phyloP scores from a whole-genome alignment of 1,140 invertebrate genomes.

The Zaprionus gabonicus region DNA sequence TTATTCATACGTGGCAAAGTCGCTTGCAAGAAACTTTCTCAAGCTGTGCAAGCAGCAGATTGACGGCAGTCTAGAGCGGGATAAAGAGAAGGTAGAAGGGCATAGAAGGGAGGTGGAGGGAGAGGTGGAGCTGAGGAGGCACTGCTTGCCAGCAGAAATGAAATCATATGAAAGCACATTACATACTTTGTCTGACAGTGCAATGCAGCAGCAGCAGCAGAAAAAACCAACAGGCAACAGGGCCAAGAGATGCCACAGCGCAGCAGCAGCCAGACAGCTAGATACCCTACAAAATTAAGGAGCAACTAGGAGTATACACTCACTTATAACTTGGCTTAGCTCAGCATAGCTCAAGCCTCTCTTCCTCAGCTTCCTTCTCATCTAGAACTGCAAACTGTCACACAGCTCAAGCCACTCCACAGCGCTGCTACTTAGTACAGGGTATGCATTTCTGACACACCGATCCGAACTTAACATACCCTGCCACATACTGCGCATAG shows the following conservation, averaged over 20 bases:
- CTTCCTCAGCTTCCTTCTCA: too few species aligned
- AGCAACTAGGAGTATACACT: too few species aligned
- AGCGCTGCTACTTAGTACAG: neutral
- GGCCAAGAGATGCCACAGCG: neutral
- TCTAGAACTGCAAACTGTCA: neutral
- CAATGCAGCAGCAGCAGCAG: conserved; percentile 38
- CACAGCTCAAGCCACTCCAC: neutral
- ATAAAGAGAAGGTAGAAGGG: neutral
- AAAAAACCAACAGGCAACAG: conserved; percentile 26
- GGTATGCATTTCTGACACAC: conserved; percentile 1
- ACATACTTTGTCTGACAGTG: conserved; percentile 63
- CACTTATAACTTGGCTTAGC: too few species aligned
- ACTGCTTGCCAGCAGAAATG: conserved; percentile 25
- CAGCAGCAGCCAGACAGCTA: neutral
- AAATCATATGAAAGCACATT: conserved; percentile 72
- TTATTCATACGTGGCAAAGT: conserved; percentile 51
- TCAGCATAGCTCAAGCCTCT: too few species aligned
- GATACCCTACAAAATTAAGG: neutral
- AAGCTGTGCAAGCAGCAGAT: conserved; percentile 18
- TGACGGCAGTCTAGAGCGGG: neutral
- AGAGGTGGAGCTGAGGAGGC: neutral
- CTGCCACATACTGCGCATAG: conserved; percentile 18
- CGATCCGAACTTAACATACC: conserved; percentile 37
- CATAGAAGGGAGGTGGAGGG: neutral
- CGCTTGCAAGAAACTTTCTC: conserved; percentile 31